These are phyloP conservation scores for Colletes collaris DNA, from an alignment of 2,888 invertebrate species.

Conservation along the genomic window DNA sequence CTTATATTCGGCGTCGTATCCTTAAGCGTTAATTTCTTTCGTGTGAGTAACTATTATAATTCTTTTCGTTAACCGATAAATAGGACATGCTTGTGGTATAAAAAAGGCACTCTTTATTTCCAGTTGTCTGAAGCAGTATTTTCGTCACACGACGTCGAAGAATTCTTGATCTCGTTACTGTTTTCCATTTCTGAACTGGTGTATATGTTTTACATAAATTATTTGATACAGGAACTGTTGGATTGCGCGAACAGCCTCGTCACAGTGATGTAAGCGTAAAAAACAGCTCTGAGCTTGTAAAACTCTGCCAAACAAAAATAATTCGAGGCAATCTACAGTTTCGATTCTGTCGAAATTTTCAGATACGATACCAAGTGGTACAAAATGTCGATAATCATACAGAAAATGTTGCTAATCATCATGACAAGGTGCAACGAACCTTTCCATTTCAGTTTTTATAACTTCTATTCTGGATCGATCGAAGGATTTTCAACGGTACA, in stretches of 20 bases:
- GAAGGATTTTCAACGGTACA: conserved; percentile 6
- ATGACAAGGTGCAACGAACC: conserved; percentile 34
- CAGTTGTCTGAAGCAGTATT: neutral
- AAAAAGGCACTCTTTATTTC: neutral
- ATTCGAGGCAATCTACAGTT: too few species aligned
- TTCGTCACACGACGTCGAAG: neutral
- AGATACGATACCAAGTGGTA: conserved; percentile 49
- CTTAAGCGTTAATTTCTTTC: neutral
- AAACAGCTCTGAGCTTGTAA: neutral
- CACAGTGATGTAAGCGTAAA: neutral
- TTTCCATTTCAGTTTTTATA: conserved; percentile 7
- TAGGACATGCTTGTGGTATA: too few species aligned
- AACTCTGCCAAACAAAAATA: neutral
- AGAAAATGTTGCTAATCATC: conserved; percentile 39
- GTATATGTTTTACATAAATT: conserved; percentile 11
- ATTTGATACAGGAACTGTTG: neutral
- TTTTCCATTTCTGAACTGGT: neutral
- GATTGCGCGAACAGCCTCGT: neutral
- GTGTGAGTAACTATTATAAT: neutral
- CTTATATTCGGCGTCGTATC: neutral
- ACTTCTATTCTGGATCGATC: conserved; percentile 23
- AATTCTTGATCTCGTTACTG: neutral
- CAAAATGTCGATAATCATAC: conserved; percentile 8
- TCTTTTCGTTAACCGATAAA: too few species aligned
- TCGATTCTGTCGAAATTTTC: neutral